phyloP scores from a whole-genome alignment of 2,797 vertebrate genomes.

The Poecilia wingei region DNA sequence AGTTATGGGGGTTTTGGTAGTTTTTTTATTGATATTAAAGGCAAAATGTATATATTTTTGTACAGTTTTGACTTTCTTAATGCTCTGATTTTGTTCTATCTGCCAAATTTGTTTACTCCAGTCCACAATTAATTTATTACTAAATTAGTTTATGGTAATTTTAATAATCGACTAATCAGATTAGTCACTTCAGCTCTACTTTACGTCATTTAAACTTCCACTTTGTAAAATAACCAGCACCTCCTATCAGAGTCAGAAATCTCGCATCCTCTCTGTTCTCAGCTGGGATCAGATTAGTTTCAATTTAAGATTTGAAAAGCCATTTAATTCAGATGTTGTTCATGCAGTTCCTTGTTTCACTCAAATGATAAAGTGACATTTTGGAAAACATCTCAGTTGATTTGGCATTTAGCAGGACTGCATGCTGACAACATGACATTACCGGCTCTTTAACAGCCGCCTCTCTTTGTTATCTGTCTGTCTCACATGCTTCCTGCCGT shows the following conservation, averaged over 20 bases:
- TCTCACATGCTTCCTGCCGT: background rate
- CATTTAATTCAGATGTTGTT: background rate
- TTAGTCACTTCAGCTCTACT: background rate
- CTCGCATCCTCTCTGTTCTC: background rate
- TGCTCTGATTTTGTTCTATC: too few relatives aligned
- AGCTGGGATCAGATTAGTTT: background rate
- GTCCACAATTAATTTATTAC: too few relatives aligned
- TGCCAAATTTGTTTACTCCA: too few relatives aligned
- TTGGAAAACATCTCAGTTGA: background rate
- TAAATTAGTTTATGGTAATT: too few relatives aligned
- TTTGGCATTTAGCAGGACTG: background rate
- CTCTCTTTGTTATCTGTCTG: slow-evolving; percentile 4
- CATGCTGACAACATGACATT: slow-evolving; percentile 14
- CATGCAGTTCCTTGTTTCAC: background rate
- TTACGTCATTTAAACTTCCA: background rate
- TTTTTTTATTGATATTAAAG: too few relatives aligned
- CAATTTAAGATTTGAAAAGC: background rate
- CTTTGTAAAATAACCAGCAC: background rate
- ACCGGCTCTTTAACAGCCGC: background rate
- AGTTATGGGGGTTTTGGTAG: too few relatives aligned
- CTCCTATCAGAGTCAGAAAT: background rate
- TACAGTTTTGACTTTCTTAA: too few relatives aligned
- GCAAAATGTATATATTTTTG: too few relatives aligned
- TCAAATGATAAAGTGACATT: background rate
- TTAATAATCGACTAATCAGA: too few relatives aligned